Conservation (phyloP, 2,888 invertebrate species). For the Salticus scenicus region DNA sequence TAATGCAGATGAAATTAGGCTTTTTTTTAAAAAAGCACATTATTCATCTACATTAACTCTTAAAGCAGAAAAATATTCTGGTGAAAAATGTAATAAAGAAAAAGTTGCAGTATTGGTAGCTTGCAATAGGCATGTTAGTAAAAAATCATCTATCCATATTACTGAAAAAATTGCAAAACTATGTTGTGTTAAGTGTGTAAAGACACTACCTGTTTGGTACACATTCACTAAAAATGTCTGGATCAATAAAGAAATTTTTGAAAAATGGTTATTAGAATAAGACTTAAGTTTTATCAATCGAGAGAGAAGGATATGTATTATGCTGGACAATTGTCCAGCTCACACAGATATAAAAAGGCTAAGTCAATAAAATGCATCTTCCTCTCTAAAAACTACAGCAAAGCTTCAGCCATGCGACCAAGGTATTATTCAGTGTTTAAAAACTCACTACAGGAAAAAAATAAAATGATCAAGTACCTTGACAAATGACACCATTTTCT, state of each 20-base stretch:
- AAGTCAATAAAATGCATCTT: background rate
- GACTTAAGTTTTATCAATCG: background rate
- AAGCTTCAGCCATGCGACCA: background rate
- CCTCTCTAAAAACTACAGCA: background rate
- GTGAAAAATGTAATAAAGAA: constrained; percentile 25
- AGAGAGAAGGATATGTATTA: background rate
- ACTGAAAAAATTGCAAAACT: constrained; percentile 15
- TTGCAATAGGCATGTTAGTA: constrained; percentile 8
- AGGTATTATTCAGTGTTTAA: background rate
- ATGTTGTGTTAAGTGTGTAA: constrained; percentile 8
- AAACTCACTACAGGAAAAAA: background rate
- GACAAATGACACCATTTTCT: background rate
- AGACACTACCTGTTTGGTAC: constrained; percentile 18
- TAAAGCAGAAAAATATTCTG: background rate
- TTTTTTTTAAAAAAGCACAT: background rate
- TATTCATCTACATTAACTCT: background rate
- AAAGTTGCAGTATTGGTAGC: constrained; percentile 14
- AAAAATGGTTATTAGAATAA: background rate
- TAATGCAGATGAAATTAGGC: background rate
- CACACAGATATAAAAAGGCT: background rate
- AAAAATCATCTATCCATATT: constrained; percentile 17
- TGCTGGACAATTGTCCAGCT: background rate
- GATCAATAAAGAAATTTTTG: background rate
- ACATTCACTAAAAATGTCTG: constrained; percentile 7
- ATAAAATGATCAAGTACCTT: background rate